Percentiles rank a stretch among this genome's conserved stretches.
phyloP scores from a whole-genome alignment of 2,113 vertebrate species.

The Elanus axillaris region DNA sequence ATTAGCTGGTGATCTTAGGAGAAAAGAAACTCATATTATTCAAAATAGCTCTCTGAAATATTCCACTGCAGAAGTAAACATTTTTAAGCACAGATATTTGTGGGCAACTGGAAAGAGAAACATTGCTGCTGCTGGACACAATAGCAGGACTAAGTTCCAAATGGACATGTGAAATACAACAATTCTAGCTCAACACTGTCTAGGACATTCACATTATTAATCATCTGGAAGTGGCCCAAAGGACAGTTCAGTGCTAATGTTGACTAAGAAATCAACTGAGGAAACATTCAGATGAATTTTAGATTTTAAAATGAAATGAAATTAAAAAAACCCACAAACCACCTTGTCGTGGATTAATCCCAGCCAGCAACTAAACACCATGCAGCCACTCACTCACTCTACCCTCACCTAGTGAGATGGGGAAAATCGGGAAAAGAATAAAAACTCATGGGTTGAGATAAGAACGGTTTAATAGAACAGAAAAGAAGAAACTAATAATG shows the following conservation, averaged over 20 bases:
- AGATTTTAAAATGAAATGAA: background rate
- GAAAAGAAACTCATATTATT: background rate
- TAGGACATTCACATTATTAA: background rate
- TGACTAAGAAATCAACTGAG: background rate
- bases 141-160: background rate
- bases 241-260: background rate
- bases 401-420: too few relatives aligned
- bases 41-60: background rate
- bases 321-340: background rate
- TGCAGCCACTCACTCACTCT: too few relatives aligned
- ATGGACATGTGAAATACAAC: accelerated
- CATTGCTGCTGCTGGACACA: background rate
- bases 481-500: too few relatives aligned
- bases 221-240: background rate
- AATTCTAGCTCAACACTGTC: background rate
- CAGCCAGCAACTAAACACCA: too few relatives aligned
- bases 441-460: too few relatives aligned
- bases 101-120: background rate
- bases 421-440: too few relatives aligned
- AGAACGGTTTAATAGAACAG: too few relatives aligned
- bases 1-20: background rate
- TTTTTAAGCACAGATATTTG: background rate
- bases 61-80: background rate
- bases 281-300: background rate
- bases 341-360: too few relatives aligned